Evolutionary conservation across 2,113 vertebrate species (phyloP).

Genomic region (Misgurnus mizolepis): DNA sequence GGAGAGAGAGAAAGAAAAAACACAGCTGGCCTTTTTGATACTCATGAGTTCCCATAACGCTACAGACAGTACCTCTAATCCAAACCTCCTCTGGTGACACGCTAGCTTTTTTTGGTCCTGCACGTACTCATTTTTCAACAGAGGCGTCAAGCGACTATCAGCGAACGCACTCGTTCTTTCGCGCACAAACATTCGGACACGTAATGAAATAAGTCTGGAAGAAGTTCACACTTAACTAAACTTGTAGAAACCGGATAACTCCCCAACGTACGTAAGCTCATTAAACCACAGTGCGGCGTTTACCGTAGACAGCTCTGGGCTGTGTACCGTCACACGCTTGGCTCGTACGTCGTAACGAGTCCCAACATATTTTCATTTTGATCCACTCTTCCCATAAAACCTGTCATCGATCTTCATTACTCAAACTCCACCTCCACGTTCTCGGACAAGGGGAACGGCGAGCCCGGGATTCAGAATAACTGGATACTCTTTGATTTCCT

Average conservation of each 20-base stretch:
- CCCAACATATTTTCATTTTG: slow-evolving; percentile 71
- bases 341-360: slow-evolving; percentile 55
- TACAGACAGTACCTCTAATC: slow-evolving; percentile 23
- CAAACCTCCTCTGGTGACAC: slow-evolving; percentile 40
- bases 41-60: slow-evolving; percentile 55
- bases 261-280: slow-evolving; percentile 70
- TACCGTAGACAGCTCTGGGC: slow-evolving; percentile 55
- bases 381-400: slow-evolving; percentile 73
- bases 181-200: slow-evolving; percentile 17
- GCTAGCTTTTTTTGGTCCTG: slow-evolving; percentile 20
- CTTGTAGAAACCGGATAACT: slow-evolving; percentile 69
- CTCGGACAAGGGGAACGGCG: slow-evolving; percentile 30
- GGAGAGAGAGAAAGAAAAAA: slow-evolving; percentile 46
- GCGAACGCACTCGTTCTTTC: background rate
- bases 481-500: slow-evolving; percentile 67
- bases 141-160: slow-evolving; percentile 3
- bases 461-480: slow-evolving; percentile 42
- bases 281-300: slow-evolving; percentile 66
- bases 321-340: slow-evolving; percentile 62
- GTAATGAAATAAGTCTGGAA: slow-evolving; percentile 24
- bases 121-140: slow-evolving; percentile 5
- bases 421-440: slow-evolving; percentile 66
- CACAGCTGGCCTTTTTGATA: slow-evolving; percentile 61
- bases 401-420: slow-evolving; percentile 77
- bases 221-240: slow-evolving; percentile 44